Percentiles rank a stretch among this genome's conserved stretches.
Evolutionary conservation across 2,888 invertebrate species (phyloP).

Genomic region (Pheosia tremula): DNA sequence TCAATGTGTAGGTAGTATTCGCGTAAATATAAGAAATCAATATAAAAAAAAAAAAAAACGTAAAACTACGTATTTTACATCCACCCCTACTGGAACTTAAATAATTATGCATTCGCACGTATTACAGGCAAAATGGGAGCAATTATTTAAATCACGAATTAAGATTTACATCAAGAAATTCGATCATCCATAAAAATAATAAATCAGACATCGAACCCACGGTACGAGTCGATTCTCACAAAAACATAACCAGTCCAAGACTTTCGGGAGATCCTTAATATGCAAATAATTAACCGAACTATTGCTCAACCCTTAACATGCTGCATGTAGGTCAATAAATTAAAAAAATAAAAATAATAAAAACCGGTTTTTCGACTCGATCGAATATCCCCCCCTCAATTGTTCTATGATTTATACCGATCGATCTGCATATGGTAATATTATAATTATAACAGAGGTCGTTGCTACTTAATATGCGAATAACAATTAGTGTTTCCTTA

Average conservation of each 20-base stretch:
- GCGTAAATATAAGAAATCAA: too few relatives aligned
- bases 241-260: slow-evolving; percentile 50
- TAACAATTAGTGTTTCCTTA: slow-evolving; percentile 78
- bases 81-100: too few relatives aligned
- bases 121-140: slow-evolving; percentile 16
- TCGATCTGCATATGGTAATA: slow-evolving; percentile 78
- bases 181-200: slow-evolving; percentile 63
- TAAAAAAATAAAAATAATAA: slow-evolving; percentile 61
- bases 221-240: slow-evolving; percentile 63
- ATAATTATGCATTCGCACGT: not conserved
- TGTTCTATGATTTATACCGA: slow-evolving; percentile 83
- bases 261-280: slow-evolving; percentile 60
- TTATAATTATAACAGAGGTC: slow-evolving; percentile 68
- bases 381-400: slow-evolving; percentile 57
- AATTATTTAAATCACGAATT: slow-evolving; percentile 33
- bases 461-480: slow-evolving; percentile 78
- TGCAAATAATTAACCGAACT: slow-evolving; percentile 74
- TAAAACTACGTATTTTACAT: too few relatives aligned
- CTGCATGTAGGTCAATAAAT: slow-evolving; percentile 75
- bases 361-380: slow-evolving; percentile 62
- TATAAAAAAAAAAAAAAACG: too few relatives aligned
- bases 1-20: too few relatives aligned
- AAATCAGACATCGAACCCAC: slow-evolving; percentile 52
- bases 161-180: slow-evolving; percentile 41
- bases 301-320: slow-evolving; percentile 55